Evolutionary conservation across 2,113 vertebrate species (phyloP).

Genomic region (Pachyramphus minor): DNA sequence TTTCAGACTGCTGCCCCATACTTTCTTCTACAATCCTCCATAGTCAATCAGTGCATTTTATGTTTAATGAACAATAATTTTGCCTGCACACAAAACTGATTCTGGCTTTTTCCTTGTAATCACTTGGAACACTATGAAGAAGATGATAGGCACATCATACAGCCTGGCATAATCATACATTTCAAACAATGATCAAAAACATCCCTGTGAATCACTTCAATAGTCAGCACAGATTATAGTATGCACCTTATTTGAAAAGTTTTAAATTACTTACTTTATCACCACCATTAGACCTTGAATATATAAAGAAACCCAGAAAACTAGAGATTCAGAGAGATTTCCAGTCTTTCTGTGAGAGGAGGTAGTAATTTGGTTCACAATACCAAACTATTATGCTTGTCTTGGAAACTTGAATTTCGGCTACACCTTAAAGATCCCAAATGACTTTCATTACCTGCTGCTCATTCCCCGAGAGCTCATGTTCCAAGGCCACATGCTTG

Average conservation of each 20-base stretch:
- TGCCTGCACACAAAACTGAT: neutral
- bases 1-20: neutral
- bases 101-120: neutral
- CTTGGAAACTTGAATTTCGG: neutral
- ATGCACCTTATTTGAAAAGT: neutral
- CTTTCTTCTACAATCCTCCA: neutral
- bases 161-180: neutral
- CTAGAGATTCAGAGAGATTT: neutral
- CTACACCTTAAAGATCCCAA: neutral
- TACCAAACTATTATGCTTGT: neutral
- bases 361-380: neutral
- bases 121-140: neutral
- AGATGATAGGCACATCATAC: neutral
- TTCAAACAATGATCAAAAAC: neutral
- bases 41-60: neutral
- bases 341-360: neutral
- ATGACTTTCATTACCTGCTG: constrained; percentile 71
- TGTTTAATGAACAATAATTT: neutral
- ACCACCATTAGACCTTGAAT: neutral
- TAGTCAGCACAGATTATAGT: neutral
- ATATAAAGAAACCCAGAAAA: neutral
- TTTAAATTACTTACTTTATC: neutral
- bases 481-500: constrained; percentile 80
- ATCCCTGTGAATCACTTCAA: neutral
- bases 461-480: constrained; percentile 76